Percentiles rank a stretch among this genome's conserved stretches.
Conservation (phyloP, 2,888 invertebrate genomes). For the Eumerus sabulonum region DNA sequence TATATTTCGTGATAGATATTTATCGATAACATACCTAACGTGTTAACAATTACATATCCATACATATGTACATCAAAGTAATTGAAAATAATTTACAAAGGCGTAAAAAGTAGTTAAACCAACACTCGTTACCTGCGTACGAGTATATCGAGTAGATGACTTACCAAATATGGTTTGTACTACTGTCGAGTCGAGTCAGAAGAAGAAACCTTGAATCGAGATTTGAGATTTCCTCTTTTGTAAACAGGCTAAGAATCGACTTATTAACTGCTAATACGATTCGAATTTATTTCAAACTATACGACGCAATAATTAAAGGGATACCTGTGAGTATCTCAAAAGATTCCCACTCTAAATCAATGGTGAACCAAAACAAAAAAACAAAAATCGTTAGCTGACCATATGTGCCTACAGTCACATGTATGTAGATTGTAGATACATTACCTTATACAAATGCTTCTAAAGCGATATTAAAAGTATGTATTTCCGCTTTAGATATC, state of each 20-base stretch:
- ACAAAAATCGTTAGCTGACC: no score
- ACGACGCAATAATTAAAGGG: background rate
- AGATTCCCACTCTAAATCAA: background rate
- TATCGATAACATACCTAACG: no score
- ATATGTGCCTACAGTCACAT: no score
- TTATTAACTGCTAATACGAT: constrained; percentile 19
- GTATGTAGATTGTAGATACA: no score
- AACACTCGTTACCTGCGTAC: constrained; percentile 11
- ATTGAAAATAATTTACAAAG: constrained; percentile 21
- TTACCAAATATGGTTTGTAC: constrained; percentile 54
- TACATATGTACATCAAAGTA: no score
- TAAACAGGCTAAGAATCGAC: constrained; percentile 41
- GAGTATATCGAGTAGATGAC: constrained; percentile 14
- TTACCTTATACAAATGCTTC: no score
- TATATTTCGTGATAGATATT: no score
- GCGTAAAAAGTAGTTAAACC: constrained; percentile 41
- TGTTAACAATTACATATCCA: no score
- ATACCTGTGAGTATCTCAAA: constrained; percentile 9
- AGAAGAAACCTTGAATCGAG: constrained; percentile 38
- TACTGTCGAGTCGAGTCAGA: constrained; percentile 42
- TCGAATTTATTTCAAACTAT: constrained; percentile 1
- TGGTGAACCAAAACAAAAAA: background rate
- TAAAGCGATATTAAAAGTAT: no score
- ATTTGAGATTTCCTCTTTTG: constrained; percentile 34
- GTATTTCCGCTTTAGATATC: no score